These are phyloP conservation scores for Leptopilina drosophilae DNA, from an alignment of 2,888 invertebrate species.

Conservation along the genomic window DNA sequence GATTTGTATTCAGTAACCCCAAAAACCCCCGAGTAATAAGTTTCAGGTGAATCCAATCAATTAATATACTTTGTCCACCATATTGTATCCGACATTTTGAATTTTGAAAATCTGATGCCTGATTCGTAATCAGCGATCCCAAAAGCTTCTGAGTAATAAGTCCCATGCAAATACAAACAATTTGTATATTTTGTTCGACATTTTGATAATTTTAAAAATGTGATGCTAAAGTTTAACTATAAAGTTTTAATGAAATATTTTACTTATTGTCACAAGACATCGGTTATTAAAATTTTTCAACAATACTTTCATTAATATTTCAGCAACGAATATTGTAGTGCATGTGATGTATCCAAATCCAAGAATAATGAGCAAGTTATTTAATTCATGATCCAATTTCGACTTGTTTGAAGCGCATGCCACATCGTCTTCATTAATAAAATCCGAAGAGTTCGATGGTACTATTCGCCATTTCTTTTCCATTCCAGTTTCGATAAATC, in stretches of 20 bases:
- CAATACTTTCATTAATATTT: background rate
- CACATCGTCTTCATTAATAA: background rate
- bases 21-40: too few relatives aligned
- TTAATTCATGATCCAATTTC: background rate
- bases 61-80: too few relatives aligned
- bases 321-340: background rate
- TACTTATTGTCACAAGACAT: background rate
- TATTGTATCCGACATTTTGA: too few relatives aligned
- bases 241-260: background rate
- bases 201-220: too few relatives aligned
- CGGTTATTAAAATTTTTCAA: background rate
- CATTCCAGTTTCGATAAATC: slow-evolving; percentile 1
- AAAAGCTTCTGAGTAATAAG: too few relatives aligned
- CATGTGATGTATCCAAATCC: background rate
- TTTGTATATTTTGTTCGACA: too few relatives aligned
- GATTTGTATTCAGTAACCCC: too few relatives aligned
- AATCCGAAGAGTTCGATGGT: background rate
- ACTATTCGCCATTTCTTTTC: background rate
- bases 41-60: too few relatives aligned
- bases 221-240: background rate
- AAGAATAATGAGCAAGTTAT: background rate
- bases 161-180: too few relatives aligned
- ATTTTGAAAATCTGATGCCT: too few relatives aligned
- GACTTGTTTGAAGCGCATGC: background rate
- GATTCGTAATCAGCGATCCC: too few relatives aligned